phyloP scores from a whole-genome alignment of 2,797 vertebrate species.

The Rhinella marina region DNA sequence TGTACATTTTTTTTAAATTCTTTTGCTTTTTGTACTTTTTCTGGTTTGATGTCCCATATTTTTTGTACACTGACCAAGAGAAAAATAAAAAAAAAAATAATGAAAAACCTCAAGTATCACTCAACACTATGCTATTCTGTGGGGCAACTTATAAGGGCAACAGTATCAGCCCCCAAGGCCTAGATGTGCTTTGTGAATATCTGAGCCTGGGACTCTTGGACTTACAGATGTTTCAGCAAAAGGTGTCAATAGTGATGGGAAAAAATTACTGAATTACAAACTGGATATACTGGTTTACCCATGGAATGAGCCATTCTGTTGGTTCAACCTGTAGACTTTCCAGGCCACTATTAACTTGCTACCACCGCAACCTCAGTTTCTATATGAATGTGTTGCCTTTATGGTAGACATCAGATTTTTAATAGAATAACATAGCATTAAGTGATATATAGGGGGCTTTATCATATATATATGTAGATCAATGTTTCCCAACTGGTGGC shows the following conservation, averaged over 20 bases:
- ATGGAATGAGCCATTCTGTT: background rate
- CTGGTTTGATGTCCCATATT: constrained; percentile 46
- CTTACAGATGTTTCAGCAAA: background rate
- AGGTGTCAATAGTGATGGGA: background rate
- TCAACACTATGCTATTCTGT: constrained; percentile 37
- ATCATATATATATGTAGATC: no score
- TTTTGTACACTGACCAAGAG: constrained; percentile 47
- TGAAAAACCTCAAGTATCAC: constrained; percentile 23
- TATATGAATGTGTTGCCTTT: background rate
- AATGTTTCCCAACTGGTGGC: no score
- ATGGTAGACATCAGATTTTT: background rate
- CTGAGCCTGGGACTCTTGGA: background rate
- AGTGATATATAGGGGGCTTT: constrained; percentile 3
- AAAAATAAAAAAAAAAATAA: constrained; percentile 37
- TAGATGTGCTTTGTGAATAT: background rate
- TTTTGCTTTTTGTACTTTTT: constrained; percentile 41
- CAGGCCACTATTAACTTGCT: background rate
- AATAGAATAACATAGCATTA: constrained; percentile 37
- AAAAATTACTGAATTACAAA: background rate
- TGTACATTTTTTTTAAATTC: constrained; percentile 33
- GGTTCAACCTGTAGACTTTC: background rate
- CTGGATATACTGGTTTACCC: background rate
- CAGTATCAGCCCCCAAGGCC: background rate
- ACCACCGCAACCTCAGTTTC: background rate
- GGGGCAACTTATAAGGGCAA: background rate